Evolutionary conservation across 2,797 vertebrate species (phyloP).

Genomic region (Megaceryle alcyon): DNA sequence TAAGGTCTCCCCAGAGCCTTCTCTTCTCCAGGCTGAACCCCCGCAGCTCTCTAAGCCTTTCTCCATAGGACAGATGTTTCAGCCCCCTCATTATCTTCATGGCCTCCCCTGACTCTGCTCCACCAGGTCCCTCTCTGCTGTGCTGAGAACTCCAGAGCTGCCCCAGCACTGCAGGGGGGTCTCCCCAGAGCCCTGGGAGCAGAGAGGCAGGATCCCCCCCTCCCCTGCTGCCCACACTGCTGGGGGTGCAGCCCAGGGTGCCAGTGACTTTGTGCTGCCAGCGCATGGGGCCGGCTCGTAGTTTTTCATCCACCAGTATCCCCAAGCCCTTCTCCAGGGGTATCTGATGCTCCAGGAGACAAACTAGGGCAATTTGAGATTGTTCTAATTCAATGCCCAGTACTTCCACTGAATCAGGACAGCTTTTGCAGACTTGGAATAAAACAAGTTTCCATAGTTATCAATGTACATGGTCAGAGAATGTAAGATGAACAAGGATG

Average conservation of each 20-base stretch:
- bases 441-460: neutral
- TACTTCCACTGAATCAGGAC: neutral
- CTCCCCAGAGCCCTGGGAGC: neutral
- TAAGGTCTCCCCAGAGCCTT: rapidly evolving
- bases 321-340: neutral
- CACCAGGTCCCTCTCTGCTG: neutral
- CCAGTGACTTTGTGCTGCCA: neutral
- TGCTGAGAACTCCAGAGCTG: neutral
- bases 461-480: neutral
- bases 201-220: neutral
- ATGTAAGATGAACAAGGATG: neutral
- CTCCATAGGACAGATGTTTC: no score
- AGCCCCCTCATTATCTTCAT: no score
- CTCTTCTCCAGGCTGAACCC: neutral
- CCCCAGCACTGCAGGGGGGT: neutral
- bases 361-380: neutral
- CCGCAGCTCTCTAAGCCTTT: neutral
- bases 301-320: neutral
- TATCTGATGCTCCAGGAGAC: neutral
- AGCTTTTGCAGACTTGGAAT: neutral
- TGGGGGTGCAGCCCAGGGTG: neutral
- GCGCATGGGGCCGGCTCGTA: rapidly evolving
- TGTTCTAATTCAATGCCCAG: neutral
- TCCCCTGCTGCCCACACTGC: neutral
- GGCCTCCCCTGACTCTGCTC: neutral